phyloP scores from a whole-genome alignment of 2,113 vertebrate genomes.

The Peromyscus maniculatus region DNA sequence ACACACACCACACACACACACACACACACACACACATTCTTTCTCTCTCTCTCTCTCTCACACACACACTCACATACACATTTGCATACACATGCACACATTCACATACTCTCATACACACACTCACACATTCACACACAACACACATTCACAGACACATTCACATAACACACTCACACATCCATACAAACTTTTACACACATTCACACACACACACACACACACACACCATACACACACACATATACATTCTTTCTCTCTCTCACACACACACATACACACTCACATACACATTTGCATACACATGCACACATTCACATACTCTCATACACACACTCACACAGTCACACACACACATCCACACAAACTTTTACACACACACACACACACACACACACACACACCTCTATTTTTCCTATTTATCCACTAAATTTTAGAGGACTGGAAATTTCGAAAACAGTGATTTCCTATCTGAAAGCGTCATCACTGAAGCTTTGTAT shows the following conservation, averaged over 20 bases:
- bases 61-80: too few species aligned
- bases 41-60: not conserved
- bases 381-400: not conserved
- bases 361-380: not conserved
- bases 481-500: not conserved
- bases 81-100: too few species aligned
- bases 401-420: not conserved
- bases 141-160: not conserved
- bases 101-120: not conserved
- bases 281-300: too few species aligned
- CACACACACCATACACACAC: not conserved
- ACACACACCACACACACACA: not conserved
- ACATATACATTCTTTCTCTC: too few species aligned
- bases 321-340: not conserved
- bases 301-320: too few species aligned
- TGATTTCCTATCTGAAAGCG: not conserved
- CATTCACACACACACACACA: not conserved
- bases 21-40: not conserved
- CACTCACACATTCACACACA: too few species aligned
- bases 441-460: slow-evolving; percentile 12
- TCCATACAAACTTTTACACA: too few species aligned
- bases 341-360: not conserved
- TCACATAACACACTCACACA: too few species aligned
- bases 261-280: not conserved
- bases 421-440: not conserved